Evolutionary conservation across 2,797 vertebrate species (phyloP).

Genomic region (Nasua narica): DNA sequence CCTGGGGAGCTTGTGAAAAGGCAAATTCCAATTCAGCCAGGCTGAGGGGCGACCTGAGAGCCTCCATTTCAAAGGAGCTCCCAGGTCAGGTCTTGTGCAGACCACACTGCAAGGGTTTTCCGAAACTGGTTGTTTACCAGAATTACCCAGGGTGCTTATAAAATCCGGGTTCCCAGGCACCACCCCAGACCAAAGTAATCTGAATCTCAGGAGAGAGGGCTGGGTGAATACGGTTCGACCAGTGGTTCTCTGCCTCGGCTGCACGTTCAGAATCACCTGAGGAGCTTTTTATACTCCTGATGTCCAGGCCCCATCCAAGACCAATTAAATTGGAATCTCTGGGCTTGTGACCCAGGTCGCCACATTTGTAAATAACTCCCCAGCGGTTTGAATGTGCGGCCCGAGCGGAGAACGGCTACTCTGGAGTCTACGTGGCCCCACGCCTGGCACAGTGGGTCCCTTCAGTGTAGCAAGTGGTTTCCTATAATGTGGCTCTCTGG

Average conservation of each 20-base stretch:
- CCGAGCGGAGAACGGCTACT: neutral
- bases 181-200: conserved; percentile 40
- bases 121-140: conserved; percentile 27
- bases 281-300: conserved; percentile 49
- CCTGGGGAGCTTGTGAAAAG: conserved; percentile 61
- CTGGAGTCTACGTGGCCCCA: conserved; percentile 25
- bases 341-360: neutral
- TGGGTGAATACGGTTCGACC: neutral
- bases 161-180: conserved; percentile 44
- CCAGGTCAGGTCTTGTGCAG: conserved; percentile 16
- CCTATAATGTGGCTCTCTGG: neutral
- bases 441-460: neutral
- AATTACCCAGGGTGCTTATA: conserved; percentile 49
- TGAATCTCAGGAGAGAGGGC: conserved; percentile 26
- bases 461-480: conserved; percentile 45
- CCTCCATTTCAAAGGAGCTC: conserved; percentile 4
- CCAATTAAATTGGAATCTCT: conserved; percentile 46
- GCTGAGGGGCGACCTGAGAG: conserved; percentile 30
- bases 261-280: conserved; percentile 37
- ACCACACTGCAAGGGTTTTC: conserved; percentile 34
- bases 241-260: neutral
- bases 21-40: conserved; percentile 48
- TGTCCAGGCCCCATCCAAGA: conserved; percentile 28
- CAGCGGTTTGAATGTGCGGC: neutral
- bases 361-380: conserved; percentile 44